Evolutionary conservation across 2,888 invertebrate genomes (phyloP).

Genomic region (Drosophila rubida): DNA sequence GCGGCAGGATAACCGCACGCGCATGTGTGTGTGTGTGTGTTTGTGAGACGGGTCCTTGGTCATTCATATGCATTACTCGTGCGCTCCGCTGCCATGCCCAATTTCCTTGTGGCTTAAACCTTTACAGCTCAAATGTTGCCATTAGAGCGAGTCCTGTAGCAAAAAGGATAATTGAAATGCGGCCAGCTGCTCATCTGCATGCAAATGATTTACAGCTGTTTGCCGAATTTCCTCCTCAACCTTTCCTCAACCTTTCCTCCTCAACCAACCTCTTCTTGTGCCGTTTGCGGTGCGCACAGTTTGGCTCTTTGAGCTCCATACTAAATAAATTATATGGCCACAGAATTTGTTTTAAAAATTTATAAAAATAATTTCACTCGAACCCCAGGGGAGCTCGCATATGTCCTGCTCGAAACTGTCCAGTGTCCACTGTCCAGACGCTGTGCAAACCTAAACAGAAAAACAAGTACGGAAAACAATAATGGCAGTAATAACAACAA

Average conservation of each 20-base stretch:
- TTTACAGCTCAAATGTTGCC: conserved; percentile 49
- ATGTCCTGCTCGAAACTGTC: conserved; percentile 40
- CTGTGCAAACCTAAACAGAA: conserved; percentile 20
- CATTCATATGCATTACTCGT: conserved; percentile 63
- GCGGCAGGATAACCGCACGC: conserved; percentile 37
- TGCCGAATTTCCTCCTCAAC: conserved; percentile 8
- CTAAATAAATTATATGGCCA: conserved; percentile 56
- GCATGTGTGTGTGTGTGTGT: conserved; percentile 31
- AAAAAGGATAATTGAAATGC: conserved; percentile 73
- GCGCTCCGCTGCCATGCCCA: conserved; percentile 49
- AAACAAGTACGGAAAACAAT: conserved; percentile 39
- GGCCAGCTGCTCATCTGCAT: conserved; percentile 62
- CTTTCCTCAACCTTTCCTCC: conserved; percentile 1
- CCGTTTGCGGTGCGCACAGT: not conserved
- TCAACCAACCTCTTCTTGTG: conserved; percentile 1
- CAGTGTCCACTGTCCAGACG: conserved; percentile 13
- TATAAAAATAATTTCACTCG: conserved; percentile 57
- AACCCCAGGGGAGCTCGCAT: conserved; percentile 51
- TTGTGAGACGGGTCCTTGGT: conserved; percentile 17
- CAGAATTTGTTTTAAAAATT: conserved; percentile 65
- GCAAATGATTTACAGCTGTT: conserved; percentile 69
- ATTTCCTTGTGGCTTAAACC: conserved; percentile 61
- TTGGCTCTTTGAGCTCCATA: not conserved
- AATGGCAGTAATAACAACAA: conserved; percentile 39
- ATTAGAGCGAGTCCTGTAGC: conserved; percentile 30